Percentiles rank a stretch among this genome's conserved stretches.
phyloP scores from a whole-genome alignment of 2,888 invertebrate species.

The Aphodius granarius region DNA sequence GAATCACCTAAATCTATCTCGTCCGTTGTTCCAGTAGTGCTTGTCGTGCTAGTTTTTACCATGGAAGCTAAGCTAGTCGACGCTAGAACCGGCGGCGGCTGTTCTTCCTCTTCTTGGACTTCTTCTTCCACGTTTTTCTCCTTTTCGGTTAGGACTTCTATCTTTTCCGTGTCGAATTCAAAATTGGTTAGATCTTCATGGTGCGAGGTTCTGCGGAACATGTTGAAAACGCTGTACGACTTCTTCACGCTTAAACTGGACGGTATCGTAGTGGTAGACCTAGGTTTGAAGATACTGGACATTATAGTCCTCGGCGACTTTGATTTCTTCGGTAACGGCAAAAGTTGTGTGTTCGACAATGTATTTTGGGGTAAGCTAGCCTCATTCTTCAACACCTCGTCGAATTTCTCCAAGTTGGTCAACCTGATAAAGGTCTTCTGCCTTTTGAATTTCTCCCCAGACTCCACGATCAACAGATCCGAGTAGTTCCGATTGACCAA shows the following conservation, averaged over 20 bases:
- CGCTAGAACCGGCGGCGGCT: background rate
- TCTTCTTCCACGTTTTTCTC: background rate
- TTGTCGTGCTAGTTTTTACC: background rate
- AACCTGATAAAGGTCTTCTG: constrained; percentile 33
- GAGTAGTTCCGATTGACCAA: constrained; percentile 27
- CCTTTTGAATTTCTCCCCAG: constrained; percentile 25
- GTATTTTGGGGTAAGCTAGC: constrained; percentile 28
- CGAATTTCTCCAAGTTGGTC: constrained; percentile 36
- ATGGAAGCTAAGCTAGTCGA: background rate
- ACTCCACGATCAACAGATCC: constrained; percentile 36
- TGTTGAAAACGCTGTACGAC: constrained; percentile 19
- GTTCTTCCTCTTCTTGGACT: background rate
- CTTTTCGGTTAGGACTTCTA: background rate
- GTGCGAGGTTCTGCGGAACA: constrained; percentile 17
- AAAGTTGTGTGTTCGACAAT: constrained; percentile 32
- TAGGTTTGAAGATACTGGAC: constrained; percentile 23
- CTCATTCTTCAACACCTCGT: constrained; percentile 34
- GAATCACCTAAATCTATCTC: background rate
- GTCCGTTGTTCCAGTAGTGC: background rate
- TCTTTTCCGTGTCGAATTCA: constrained; percentile 7
- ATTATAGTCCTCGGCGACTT: constrained; percentile 21
- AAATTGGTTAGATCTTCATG: background rate
- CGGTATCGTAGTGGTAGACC: constrained; percentile 2
- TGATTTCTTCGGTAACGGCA: constrained; percentile 34
- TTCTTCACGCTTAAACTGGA: constrained; percentile 9